Evolutionary conservation across 2,888 invertebrate genomes (phyloP).

Genomic region (Vanessa cardui): DNA sequence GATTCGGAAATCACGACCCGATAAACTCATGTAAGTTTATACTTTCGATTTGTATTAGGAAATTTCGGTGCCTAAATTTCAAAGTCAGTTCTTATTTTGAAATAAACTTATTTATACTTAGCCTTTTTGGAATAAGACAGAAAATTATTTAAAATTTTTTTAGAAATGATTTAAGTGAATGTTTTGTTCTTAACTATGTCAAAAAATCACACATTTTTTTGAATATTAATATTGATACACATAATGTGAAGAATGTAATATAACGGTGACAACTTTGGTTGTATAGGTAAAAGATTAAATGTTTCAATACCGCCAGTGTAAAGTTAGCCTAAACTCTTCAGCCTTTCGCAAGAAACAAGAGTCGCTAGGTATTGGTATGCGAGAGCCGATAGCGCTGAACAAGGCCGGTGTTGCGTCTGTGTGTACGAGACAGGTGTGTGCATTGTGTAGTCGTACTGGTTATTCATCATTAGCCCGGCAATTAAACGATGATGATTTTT

Average conservation of each 20-base stretch:
- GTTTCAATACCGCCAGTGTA: background rate
- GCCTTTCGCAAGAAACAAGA: slow-evolving; percentile 40
- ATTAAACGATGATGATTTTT: background rate
- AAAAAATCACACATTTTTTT: too few relatives aligned
- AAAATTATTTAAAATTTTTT: too few relatives aligned
- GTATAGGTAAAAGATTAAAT: background rate
- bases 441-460: slow-evolving; percentile 2
- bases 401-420: slow-evolving; percentile 43
- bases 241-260: background rate
- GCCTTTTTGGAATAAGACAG: too few relatives aligned
- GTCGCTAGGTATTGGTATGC: slow-evolving; percentile 48
- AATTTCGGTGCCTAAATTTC: too few relatives aligned
- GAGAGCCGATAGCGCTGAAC: slow-evolving; percentile 52
- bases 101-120: too few relatives aligned
- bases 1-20: too few relatives aligned
- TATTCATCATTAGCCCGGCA: background rate
- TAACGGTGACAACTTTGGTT: background rate
- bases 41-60: too few relatives aligned
- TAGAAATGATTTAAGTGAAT: too few relatives aligned
- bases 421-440: slow-evolving; percentile 36
- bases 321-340: slow-evolving; percentile 29
- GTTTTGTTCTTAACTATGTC: too few relatives aligned
- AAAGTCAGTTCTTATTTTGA: too few relatives aligned
- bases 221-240: too few relatives aligned
- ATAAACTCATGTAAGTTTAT: too few relatives aligned